These are phyloP conservation scores for Lycocerus yunnanus DNA, from an alignment of 2,888 invertebrate genomes.

Conservation along the genomic window DNA sequence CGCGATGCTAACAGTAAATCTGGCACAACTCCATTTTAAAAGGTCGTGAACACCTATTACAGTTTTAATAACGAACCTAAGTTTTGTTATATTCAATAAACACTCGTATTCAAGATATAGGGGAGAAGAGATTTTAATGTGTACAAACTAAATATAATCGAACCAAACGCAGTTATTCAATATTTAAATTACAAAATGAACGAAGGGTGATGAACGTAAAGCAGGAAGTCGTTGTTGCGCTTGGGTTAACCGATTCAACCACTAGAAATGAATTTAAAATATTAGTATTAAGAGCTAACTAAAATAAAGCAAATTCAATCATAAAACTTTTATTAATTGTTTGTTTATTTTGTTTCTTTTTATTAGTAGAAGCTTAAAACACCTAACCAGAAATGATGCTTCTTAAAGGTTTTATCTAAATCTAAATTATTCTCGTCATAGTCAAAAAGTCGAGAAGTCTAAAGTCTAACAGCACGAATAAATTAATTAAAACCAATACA, in stretches of 20 bases:
- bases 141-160: constrained; percentile 36
- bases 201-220: constrained; percentile 33
- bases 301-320: constrained; percentile 3
- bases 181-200: constrained; percentile 41
- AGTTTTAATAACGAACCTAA: constrained; percentile 32
- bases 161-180: constrained; percentile 39
- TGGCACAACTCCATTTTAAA: constrained; percentile 33
- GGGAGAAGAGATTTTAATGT: constrained; percentile 33
- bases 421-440: no score
- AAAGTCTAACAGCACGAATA: no score
- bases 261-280: constrained; percentile 37
- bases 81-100: constrained; percentile 35
- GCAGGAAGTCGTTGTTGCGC: constrained; percentile 36
- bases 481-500: no score
- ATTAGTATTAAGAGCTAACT: constrained; percentile 27
- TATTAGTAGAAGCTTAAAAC: no score
- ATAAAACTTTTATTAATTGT: not conserved
- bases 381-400: no score
- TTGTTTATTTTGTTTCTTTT: not conserved
- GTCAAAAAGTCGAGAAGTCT: no score
- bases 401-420: no score
- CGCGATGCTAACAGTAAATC: constrained; percentile 26
- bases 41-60: constrained; percentile 35
- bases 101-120: constrained; percentile 33
- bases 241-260: constrained; percentile 37